Percentiles rank a stretch among this genome's conserved stretches.
These are phyloP conservation scores for Parnassius orleans DNA, from an alignment of 2,888 invertebrate genomes.

Conservation along the genomic window DNA sequence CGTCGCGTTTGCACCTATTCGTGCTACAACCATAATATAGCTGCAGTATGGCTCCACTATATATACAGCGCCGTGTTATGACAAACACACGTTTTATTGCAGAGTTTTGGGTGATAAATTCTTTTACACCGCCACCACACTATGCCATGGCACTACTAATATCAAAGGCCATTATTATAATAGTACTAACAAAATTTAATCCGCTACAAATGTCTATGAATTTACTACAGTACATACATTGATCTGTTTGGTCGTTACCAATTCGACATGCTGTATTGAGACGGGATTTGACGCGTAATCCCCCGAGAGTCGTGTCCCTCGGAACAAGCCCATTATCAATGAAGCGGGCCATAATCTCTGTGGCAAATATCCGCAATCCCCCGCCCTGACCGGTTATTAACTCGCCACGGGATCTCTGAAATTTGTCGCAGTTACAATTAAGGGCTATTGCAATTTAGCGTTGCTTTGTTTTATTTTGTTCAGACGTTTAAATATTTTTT, in stretches of 20 bases:
- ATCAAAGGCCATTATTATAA: not conserved
- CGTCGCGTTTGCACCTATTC: no score
- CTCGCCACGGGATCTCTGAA: conserved; percentile 41
- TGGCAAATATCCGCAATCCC: conserved; percentile 53
- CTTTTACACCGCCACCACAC: no score
- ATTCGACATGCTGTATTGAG: conserved; percentile 2
- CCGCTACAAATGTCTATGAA: conserved; percentile 13
- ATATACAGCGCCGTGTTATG: no score
- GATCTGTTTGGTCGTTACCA: conserved; percentile 10
- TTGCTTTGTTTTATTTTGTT: not conserved
- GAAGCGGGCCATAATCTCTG: conserved; percentile 49
- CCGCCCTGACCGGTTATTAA: conserved; percentile 51
- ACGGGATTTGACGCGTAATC: conserved; percentile 30
- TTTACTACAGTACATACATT: conserved; percentile 13
- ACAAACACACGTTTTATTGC: no score
- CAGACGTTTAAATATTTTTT: no score
- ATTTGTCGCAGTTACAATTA: conserved; percentile 36
- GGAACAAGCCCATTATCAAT: conserved; percentile 45
- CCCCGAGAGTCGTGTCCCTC: conserved; percentile 31
- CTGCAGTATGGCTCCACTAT: no score
- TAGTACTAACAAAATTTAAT: conserved; percentile 6
- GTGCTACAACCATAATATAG: no score
- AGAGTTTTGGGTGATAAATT: no score
- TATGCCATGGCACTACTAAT: not conserved
- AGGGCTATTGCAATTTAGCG: conserved; percentile 23